Evolutionary conservation across 2,113 vertebrate species (phyloP), one percentile per base, ranked within the genome.

Genomic region (Neomonachus schauinslandi): DNA sequence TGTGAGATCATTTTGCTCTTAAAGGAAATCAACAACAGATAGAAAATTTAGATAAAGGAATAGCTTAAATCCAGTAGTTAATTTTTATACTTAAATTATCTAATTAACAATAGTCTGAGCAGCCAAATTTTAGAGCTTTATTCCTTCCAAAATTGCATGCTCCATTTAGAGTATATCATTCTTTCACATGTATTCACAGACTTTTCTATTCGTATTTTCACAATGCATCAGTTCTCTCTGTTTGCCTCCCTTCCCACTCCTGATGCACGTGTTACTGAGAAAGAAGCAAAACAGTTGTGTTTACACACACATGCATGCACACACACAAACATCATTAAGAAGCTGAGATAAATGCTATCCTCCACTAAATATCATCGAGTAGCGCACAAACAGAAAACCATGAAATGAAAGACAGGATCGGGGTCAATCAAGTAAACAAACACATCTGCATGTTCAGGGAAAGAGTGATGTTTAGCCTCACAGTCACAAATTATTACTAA

Each of bases 21-120:
- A 94, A 63, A 98, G 97, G 95, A 98, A 99, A 98, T 98, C 95
- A 97, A 98, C 98, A 98, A 98, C 95, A 98, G 98, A 98, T 95
- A 98, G 97, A 98, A 98, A 98, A 83, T 96, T 96, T 19, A 97
- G 91, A 97, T 95, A 98, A 98, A 87, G 49, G 87, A 98, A 94
- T 55, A 95, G 82, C 97, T 97, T 98, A 94, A 98, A 98, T 96
- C 98, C 71, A 89, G 76, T 87, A 97, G 91, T 93, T 98, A 92
- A 96, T 98, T 98, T 98, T 92, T 98, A 97, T 98, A 97, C 88
- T 96, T 98, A 98, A 98, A 98, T 98, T 24, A 97, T 97, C 85
- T 98, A 98, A 99, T 98, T 98, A 98, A 98, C 97, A 98, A 96
- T 97, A 93, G 84, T 74, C 81, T 96, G 76, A 98, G 98, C 36